Base-by-base conservation (phyloP, 2,888 invertebrate species). In the Hyppa rectilinea region DNA sequence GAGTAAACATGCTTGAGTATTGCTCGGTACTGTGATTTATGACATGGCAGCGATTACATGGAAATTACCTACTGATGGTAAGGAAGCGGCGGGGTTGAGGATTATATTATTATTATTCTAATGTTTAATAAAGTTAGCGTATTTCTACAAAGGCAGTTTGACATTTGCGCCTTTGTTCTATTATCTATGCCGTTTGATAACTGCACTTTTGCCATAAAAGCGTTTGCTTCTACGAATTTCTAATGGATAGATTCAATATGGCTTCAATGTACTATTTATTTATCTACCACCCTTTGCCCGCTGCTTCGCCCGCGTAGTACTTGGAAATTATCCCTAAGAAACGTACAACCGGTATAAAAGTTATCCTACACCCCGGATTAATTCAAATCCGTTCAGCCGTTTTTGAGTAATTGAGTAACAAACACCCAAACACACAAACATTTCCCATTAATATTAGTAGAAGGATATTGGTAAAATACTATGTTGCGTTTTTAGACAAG, bases 1-100 rank as follows among this genome's bases (percentile, higher is more conserved):
- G 85, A 72, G 78, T 82, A 86, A 86, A 85, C 84, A 85, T 84
- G 74, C 70, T 71, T 80, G 77, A 71, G 71, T 86, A 84, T 75
- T 75, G 75, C 85, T 84, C 69, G 70, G 68, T 50, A 55, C 73
- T 66, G 61, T 76, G 84, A 85, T 84, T 84, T 85, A 85, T 80
- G 82, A 72, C 58, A 80, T 71, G 61, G n/a, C 65, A 77, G 43
- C 66, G 62, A 80, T 86, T 84, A 82, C 72, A 72, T 80, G 71
- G 73, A 77, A 73, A 85, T 85, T 78, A 80, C 53, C 38, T 62
- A 56, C 50, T 75, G 75, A 73, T 73, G 63, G 26, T 68, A 43
- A 78, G 73, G 75, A 74, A 74, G 62, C 73, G 66, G 62, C 12
- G 36, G 62, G 49, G 49, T 61, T 69, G 40, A 40, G 34, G 47